Conservation (phyloP, 1,140 invertebrate genomes). For the Cotesia glomerata region DNA sequence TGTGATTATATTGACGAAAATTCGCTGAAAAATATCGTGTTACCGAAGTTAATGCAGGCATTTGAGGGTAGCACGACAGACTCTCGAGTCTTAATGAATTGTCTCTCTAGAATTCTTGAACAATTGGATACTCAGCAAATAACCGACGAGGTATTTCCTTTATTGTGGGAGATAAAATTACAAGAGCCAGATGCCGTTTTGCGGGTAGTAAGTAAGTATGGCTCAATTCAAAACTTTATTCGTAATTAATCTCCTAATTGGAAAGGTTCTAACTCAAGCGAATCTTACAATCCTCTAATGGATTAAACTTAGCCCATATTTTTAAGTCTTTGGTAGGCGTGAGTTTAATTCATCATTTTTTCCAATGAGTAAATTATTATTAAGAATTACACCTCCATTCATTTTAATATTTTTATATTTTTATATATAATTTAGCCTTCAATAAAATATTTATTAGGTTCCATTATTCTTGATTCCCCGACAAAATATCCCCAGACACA, state of each 20-base stretch:
- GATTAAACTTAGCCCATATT: too few relatives aligned
- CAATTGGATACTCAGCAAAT: constrained; percentile 88
- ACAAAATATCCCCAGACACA: too few relatives aligned
- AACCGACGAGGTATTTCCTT: constrained; percentile 89
- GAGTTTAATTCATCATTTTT: too few relatives aligned
- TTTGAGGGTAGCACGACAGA: constrained; percentile 86
- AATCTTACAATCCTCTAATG: too few relatives aligned
- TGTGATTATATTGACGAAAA: constrained; percentile 85
- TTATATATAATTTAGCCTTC: too few relatives aligned
- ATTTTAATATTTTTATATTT: too few relatives aligned
- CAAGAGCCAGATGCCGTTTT: constrained; percentile 83
- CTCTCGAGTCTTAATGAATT: constrained; percentile 77
- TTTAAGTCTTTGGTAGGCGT: too few relatives aligned
- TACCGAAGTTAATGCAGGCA: constrained; percentile 86
- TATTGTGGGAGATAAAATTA: constrained; percentile 85
- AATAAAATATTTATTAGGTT: too few relatives aligned
- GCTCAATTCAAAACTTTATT: constrained; percentile 13
- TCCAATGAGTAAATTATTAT: too few relatives aligned
- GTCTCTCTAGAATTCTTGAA: constrained; percentile 79
- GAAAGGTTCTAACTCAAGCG: too few relatives aligned
- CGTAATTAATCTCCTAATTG: background rate
- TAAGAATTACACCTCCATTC: too few relatives aligned
- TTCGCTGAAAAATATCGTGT: constrained; percentile 79
- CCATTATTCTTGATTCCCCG: too few relatives aligned
- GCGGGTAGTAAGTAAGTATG: constrained; percentile 82